Conservation (phyloP, 2,113 vertebrate genomes). For the Corapipo altera region DNA sequence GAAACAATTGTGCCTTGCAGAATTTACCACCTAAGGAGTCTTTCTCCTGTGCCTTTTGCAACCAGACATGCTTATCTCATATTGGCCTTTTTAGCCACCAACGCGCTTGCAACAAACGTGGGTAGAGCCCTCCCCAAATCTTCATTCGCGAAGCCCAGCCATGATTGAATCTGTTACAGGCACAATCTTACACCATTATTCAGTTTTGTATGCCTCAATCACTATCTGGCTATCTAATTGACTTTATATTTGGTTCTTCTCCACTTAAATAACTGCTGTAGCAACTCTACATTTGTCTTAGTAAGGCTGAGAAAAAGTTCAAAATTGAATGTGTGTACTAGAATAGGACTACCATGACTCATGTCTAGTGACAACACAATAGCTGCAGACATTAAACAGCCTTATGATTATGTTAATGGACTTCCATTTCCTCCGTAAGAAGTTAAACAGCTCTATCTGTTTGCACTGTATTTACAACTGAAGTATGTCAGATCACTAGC, state of each 20-base stretch:
- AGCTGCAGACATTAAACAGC: not conserved
- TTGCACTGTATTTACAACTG: not conserved
- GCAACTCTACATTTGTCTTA: not conserved
- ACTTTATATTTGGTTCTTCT: not conserved
- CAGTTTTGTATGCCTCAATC: not conserved
- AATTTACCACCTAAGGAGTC: too few relatives aligned
- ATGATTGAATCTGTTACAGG: not conserved
- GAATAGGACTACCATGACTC: not conserved
- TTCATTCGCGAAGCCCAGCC: too few relatives aligned
- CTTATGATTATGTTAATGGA: not conserved
- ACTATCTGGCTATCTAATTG: not conserved
- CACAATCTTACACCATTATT: not conserved
- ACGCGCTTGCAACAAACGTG: too few relatives aligned
- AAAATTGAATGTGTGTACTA: not conserved
- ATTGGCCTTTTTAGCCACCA: too few relatives aligned
- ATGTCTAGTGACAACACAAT: not conserved
- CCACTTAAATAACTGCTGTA: not conserved
- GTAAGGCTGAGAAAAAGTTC: not conserved
- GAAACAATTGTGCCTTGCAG: too few relatives aligned
- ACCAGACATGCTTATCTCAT: too few relatives aligned
- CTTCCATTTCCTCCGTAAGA: not conserved
- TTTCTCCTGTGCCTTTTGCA: too few relatives aligned
- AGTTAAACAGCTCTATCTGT: not conserved
- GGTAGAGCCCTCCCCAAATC: too few relatives aligned
- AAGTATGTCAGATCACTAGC: not conserved